These are phyloP conservation scores for Prunella fulvescens DNA, from an alignment of 2,113 vertebrate species.

Conservation along the genomic window DNA sequence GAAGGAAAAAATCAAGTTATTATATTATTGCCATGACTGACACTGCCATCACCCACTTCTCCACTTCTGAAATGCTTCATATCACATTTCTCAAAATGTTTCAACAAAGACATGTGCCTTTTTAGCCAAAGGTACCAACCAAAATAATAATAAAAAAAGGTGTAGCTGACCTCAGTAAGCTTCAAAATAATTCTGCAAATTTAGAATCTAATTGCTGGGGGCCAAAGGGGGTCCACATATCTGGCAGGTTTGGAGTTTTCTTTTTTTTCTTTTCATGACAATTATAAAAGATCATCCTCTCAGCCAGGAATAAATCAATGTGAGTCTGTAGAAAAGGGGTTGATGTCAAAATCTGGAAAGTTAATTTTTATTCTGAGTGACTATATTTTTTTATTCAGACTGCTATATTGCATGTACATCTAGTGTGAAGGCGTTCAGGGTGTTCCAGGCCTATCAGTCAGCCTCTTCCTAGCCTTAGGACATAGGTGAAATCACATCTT, in stretches of 20 bases:
- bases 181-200: not conserved
- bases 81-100: not conserved
- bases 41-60: not conserved
- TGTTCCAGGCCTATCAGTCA: not conserved
- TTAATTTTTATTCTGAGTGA: not conserved
- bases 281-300: not conserved
- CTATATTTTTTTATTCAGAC: too few species aligned
- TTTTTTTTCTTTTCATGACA: not conserved
- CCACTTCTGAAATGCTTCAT: not conserved
- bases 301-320: not conserved
- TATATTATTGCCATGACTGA: not conserved
- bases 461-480: not conserved
- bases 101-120: not conserved
- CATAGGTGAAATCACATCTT: not conserved
- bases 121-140: not conserved
- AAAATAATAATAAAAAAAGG: not conserved
- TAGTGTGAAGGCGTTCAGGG: not conserved
- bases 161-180: not conserved
- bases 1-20: not conserved
- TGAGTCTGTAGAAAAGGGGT: not conserved
- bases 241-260: not conserved
- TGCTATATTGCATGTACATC: not conserved
- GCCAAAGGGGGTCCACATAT: accelerated
- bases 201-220: accelerated
- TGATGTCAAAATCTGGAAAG: not conserved